Percentiles rank a stretch among this genome's conserved stretches.
These are phyloP conservation scores for Caenorhabditis angaria DNA, from an alignment of 2,888 invertebrate species.

Conservation along the genomic window DNA sequence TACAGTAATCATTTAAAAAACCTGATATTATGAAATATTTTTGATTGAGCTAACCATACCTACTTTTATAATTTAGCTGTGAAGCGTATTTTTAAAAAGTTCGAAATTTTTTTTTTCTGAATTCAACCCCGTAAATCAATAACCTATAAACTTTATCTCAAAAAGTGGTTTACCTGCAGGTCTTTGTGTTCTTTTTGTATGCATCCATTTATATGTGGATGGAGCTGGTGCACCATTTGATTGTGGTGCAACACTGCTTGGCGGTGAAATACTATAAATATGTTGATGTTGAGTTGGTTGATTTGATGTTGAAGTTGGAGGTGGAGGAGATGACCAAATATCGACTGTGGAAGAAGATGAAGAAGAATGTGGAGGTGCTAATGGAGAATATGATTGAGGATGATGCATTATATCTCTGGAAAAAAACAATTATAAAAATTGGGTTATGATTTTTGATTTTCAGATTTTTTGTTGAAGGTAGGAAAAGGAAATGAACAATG, in stretches of 20 bases:
- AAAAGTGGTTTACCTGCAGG: constrained; percentile 52
- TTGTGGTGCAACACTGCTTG: constrained; percentile 19
- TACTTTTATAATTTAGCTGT: no score
- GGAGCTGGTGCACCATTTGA: constrained; percentile 20
- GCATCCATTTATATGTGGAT: constrained; percentile 70
- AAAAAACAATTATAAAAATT: background rate
- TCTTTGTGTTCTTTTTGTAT: constrained; percentile 65
- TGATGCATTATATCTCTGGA: constrained; percentile 3
- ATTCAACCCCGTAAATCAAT: no score
- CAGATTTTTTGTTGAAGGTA: constrained; percentile 9
- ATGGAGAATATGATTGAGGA: constrained; percentile 8
- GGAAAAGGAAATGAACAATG: no score
- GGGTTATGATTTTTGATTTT: no score
- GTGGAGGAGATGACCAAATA: constrained; percentile 14
- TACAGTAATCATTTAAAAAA: no score
- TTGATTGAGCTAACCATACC: no score
- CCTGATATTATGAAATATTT: no score
- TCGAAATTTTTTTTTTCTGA: no score
- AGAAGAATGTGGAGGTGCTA: constrained; percentile 1
- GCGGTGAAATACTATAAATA: background rate
- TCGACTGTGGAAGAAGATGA: constrained; percentile 7
- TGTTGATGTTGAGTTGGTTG: background rate
- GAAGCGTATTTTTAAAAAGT: no score
- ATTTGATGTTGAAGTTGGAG: background rate
- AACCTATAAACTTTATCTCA: background rate